These are phyloP conservation scores for Circaetus cinerascens DNA, from an alignment of 2,113 vertebrate genomes.

Conservation along the genomic window DNA sequence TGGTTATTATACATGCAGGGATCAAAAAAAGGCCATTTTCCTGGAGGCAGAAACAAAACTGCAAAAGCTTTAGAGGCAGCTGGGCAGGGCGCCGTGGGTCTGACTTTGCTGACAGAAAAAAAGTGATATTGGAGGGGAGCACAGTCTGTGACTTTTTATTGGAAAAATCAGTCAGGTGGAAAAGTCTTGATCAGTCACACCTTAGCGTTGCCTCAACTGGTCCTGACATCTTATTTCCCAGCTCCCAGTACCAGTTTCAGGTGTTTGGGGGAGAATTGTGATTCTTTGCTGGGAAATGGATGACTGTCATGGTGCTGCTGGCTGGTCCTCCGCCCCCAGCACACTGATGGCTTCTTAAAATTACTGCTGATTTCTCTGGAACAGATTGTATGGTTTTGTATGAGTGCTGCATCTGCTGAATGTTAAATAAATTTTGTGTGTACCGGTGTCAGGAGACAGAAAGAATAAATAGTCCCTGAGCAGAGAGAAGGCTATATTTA, in stretches of 20 bases:
- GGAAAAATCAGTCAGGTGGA: not conserved
- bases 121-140: not conserved
- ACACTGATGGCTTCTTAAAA: not conserved
- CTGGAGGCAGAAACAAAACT: not conserved
- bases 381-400: not conserved
- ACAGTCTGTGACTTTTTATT: not conserved
- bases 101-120: not conserved
- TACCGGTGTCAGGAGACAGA: not conserved
- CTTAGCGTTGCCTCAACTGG: rapidly evolving
- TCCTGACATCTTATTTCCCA: not conserved
- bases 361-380: not conserved
- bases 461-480: constrained; percentile 1
- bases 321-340: not conserved
- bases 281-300: not conserved
- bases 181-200: not conserved
- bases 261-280: not conserved
- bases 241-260: not conserved
- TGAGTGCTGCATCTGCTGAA: not conserved
- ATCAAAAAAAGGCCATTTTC: not conserved
- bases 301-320: not conserved
- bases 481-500: constrained; percentile 23
- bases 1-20: not conserved
- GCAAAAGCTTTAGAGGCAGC: not conserved
- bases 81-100: not conserved
- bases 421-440: not conserved